Evolutionary conservation across 1,140 invertebrate species (phyloP).

Genomic region (Zelostemma sp.): DNA sequence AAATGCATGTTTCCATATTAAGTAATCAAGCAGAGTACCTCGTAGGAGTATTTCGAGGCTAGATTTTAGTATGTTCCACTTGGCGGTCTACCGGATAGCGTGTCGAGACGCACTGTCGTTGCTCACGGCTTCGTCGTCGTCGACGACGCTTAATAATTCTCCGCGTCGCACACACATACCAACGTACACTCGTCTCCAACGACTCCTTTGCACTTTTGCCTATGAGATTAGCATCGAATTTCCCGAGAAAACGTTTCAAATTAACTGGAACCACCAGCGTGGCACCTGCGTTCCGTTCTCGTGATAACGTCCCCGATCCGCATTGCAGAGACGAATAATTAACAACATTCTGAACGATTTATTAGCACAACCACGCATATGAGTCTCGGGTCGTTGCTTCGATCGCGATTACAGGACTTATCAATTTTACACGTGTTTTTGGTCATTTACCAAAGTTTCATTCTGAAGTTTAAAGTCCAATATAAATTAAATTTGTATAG

Average conservation of each 20-base stretch:
- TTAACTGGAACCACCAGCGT: conserved; percentile 47
- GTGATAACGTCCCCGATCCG: conserved; percentile 40
- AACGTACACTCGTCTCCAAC: conserved; percentile 9
- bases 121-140: conserved; percentile 50
- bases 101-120: conserved; percentile 51
- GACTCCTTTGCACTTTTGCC: conserved; percentile 40
- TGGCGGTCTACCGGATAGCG: conserved; percentile 46
- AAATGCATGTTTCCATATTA: conserved; percentile 45
- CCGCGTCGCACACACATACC: conserved; percentile 17
- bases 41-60: conserved; percentile 56
- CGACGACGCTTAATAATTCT: conserved; percentile 52
- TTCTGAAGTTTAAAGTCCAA: too few species aligned
- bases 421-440: too few species aligned
- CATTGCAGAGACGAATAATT: conserved; percentile 43
- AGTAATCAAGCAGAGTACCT: conserved; percentile 62
- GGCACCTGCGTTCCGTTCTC: conserved; percentile 41
- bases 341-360: conserved; percentile 38
- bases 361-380: conserved; percentile 36
- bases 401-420: conserved; percentile 30
- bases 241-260: conserved; percentile 51
- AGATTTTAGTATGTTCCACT: conserved; percentile 55
- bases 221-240: conserved; percentile 51
- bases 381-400: conserved; percentile 29
- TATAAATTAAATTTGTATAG: too few species aligned
- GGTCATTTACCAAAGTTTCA: too few species aligned